Base-by-base conservation (phyloP, 2,888 invertebrate species). In the Incurvaria masculella region DNA sequence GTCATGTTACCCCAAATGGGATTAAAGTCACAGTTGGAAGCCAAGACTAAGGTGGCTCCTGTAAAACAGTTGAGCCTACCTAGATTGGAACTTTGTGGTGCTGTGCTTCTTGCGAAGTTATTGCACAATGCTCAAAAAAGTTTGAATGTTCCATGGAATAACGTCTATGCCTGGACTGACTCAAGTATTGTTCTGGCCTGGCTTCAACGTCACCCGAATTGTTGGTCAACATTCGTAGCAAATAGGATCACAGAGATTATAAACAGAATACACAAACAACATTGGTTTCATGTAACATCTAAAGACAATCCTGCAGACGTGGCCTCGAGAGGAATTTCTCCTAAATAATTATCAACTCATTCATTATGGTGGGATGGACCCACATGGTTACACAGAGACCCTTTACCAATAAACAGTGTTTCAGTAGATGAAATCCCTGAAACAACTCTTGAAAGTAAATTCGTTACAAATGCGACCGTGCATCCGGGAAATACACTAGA, bases 1-100 rank as follows among this genome's bases (percentile, higher is more conserved):
- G 52, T 16, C 23, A 41, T 0, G 44, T 42, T 5, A 47, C 49
- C 38, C 26, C 16, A 1, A n/a, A 52, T 8, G 49, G 39, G 21
- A 46, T 27, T 17, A 42, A 55, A 2, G 50, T 55, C 3, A 40
- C 33, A 4, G 4, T 11, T 33, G 14, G 33, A 33, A 33, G 33
- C 33, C 4, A 33, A 33, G 14, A 33, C 33, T 14, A 33, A 33
- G 33, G 33, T 33, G 4, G 33, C 33, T 14, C 33, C 33, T 14
- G 33, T 33, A 14, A 33, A 33, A 11, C 33, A 33, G 14, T 6
- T 33, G 8, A 33, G 33, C 33, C 14, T 60, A n/a, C 60, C 61
- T 4, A 20, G 55, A 14, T 42, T 60, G 19, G 59, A 61, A 41
- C 48, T 61, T 2, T 57, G 55, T 45, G 58, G 52, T 16, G 60